Conservation (phyloP, 2,113 vertebrate species). For the Columba livia region DNA sequence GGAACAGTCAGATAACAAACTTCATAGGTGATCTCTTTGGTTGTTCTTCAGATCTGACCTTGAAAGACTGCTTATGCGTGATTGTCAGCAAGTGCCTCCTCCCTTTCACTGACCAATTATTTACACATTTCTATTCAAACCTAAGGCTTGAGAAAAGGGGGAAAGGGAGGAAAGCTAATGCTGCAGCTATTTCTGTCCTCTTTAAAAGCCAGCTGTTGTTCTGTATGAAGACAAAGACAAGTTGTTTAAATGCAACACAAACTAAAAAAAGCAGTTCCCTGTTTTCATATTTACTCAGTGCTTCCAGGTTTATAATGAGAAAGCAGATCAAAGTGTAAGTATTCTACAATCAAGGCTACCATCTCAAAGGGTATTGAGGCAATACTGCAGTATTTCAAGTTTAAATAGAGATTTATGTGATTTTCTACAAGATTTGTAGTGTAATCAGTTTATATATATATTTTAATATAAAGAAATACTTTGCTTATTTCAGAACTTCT, state of each 20-base stretch:
- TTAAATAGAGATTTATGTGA: background rate
- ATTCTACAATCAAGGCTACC: background rate
- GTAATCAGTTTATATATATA: background rate
- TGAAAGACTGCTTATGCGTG: background rate
- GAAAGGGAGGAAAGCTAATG: background rate
- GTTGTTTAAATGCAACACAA: background rate
- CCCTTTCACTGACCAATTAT: background rate
- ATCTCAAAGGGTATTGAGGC: background rate
- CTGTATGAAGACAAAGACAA: background rate
- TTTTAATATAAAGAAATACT: background rate
- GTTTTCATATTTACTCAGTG: background rate
- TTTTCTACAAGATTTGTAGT: background rate
- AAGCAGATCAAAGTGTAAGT: background rate
- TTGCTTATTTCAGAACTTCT: background rate
- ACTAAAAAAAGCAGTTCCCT: background rate
- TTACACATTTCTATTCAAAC: constrained; percentile 4
- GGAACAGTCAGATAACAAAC: background rate
- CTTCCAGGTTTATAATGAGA: background rate
- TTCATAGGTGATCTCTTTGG: background rate
- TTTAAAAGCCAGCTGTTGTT: background rate
- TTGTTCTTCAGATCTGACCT: background rate
- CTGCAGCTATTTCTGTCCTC: background rate
- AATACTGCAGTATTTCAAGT: background rate
- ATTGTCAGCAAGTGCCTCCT: background rate
- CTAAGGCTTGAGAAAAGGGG: background rate